These are phyloP conservation scores for Trichomycterus rosablanca DNA, from an alignment of 2,113 vertebrate genomes.

Conservation along the genomic window DNA sequence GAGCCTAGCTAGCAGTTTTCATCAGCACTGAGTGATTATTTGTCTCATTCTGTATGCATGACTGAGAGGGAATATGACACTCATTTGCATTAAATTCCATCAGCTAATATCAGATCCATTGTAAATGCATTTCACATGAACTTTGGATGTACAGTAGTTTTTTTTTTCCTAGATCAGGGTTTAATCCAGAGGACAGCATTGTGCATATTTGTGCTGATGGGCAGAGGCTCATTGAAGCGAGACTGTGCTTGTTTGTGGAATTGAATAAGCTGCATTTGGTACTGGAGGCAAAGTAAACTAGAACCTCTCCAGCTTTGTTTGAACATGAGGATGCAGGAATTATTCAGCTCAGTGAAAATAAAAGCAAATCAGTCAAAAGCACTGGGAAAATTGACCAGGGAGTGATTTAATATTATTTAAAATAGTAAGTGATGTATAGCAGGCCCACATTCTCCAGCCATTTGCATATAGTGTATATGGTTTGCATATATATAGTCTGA, in stretches of 20 bases:
- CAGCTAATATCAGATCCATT: constrained; percentile 10
- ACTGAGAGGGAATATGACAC: constrained; percentile 1
- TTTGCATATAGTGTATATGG: no score
- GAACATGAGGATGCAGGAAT: constrained; percentile 8
- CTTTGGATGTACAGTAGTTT: not conserved
- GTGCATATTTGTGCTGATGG: constrained; percentile 21
- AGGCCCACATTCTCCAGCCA: no score
- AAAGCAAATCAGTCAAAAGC: no score
- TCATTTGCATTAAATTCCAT: constrained; percentile 12
- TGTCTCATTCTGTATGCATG: not conserved
- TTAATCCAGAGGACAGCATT: constrained; percentile 11
- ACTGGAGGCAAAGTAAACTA: constrained; percentile 9
- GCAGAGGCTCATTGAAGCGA: constrained; percentile 15
- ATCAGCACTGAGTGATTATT: not conserved
- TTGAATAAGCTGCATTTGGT: constrained; percentile 19
- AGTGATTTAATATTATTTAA: not conserved
- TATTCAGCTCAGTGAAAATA: no score
- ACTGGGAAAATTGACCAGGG: not conserved
- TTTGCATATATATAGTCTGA: no score
- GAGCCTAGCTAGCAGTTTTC: no score
- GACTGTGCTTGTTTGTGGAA: constrained; percentile 26
- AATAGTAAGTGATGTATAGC: not conserved
- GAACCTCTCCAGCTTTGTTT: constrained; percentile 1
- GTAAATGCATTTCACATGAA: constrained; percentile 10
- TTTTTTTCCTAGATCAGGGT: constrained; percentile 5